Evolutionary conservation across 2,797 vertebrate species (phyloP).

Genomic region (Steatocranus sp.): DNA sequence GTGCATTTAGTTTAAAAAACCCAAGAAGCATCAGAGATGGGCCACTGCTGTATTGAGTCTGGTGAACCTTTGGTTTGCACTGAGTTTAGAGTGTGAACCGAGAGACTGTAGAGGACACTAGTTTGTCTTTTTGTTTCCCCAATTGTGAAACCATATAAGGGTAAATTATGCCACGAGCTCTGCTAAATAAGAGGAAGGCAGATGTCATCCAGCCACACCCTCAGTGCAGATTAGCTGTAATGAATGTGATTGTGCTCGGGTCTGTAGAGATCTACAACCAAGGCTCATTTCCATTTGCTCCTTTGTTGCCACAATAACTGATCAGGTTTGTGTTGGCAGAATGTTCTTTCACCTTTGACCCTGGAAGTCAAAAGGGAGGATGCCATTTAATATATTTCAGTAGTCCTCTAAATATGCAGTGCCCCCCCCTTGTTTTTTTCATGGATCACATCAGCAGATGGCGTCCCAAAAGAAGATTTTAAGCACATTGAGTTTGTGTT

Average conservation of each 20-base stretch:
- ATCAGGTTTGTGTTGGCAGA: not conserved
- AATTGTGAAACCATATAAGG: not conserved
- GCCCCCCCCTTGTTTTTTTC: not conserved
- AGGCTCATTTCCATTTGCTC: not conserved
- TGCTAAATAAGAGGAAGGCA: not conserved
- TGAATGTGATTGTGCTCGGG: not conserved
- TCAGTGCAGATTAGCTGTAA: slow-evolving; percentile 2
- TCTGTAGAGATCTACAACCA: not conserved
- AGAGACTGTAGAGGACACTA: not conserved
- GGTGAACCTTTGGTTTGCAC: not conserved
- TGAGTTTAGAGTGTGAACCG: not conserved
- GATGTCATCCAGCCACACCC: not conserved
- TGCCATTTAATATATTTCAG: not conserved
- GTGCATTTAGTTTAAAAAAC: not conserved
- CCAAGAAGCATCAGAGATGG: not conserved
- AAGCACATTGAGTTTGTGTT: not conserved
- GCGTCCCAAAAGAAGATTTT: not conserved
- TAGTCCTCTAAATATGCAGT: not conserved
- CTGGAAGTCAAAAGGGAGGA: not conserved
- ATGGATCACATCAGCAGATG: not conserved
- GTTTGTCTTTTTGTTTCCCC: not conserved
- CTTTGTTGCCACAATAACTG: not conserved
- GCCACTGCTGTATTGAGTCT: not conserved
- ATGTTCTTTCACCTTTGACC: slow-evolving; percentile 16
- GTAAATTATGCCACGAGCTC: not conserved